Evolutionary conservation across 1,140 invertebrate genomes (phyloP).

Genomic region (Leucophenga varia): DNA sequence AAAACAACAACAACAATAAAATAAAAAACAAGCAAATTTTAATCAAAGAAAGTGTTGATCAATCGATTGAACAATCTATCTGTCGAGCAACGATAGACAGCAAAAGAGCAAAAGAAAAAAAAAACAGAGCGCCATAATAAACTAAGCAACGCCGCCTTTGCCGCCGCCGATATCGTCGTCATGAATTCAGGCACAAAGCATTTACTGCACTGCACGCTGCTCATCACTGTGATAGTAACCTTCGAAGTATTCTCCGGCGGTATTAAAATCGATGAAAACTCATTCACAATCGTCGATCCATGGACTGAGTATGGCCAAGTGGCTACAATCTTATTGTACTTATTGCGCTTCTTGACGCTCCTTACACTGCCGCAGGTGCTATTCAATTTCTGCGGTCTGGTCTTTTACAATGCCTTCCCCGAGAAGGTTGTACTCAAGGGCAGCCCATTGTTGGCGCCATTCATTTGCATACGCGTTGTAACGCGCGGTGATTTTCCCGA

Average conservation of each 20-base stretch:
- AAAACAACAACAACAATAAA: too few species aligned
- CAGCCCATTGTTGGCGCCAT: conserved; percentile 88
- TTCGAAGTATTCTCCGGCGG: conserved; percentile 82
- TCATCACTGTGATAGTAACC: conserved; percentile 72
- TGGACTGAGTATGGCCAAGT: conserved; percentile 77
- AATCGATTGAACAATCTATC: too few species aligned
- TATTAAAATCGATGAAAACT: conserved; percentile 66
- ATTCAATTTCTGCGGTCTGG: conserved; percentile 88
- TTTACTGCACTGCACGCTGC: conserved; percentile 74
- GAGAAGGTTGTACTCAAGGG: conserved; percentile 88
- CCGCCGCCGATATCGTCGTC: conserved; percentile 11
- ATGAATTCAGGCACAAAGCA: conserved; percentile 71
- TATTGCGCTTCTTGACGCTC: conserved; percentile 79
- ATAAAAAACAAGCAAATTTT: too few species aligned
- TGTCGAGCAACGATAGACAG: too few species aligned
- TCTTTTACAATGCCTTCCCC: conserved; percentile 93
- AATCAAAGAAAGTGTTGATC: too few species aligned
- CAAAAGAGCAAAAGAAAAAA: too few species aligned
- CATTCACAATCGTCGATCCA: conserved; percentile 70
- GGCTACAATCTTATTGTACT: conserved; percentile 73
- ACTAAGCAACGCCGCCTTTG: too few species aligned
- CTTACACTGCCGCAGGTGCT: conserved; percentile 86
- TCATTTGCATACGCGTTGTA: conserved; percentile 93
- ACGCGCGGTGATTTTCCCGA: conserved; percentile 94
- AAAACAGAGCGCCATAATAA: too few species aligned